phyloP scores from a whole-genome alignment of 2,113 vertebrate species.

The Stigmatopora argus region DNA sequence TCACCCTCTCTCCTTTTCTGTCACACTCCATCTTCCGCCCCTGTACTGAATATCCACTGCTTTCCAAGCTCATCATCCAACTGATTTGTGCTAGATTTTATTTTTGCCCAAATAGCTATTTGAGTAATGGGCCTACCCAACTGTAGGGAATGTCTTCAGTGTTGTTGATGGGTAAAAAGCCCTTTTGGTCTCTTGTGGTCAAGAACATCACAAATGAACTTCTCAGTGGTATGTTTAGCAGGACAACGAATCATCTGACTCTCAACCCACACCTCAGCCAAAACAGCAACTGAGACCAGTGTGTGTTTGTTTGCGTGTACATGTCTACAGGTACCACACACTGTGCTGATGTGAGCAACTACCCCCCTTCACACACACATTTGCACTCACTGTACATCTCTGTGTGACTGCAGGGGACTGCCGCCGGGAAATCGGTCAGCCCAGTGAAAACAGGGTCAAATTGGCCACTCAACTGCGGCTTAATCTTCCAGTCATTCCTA shows the following conservation, averaged over 20 bases:
- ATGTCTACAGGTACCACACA: conserved; percentile 1
- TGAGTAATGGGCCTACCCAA: no score
- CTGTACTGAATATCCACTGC: conserved; percentile 1
- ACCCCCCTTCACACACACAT: conserved; percentile 28
- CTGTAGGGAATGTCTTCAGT: no score
- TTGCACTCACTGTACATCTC: conserved; percentile 16
- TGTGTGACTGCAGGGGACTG: conserved; percentile 31
- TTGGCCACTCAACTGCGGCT: conserved; percentile 60
- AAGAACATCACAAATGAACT: no score
- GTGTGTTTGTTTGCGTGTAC: conserved; percentile 16
- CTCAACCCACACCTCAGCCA: not conserved
- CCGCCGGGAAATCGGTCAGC: conserved; percentile 54
- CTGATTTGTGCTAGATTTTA: not conserved
- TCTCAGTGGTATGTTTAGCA: no score
- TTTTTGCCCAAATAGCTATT: no score
- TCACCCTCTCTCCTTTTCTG: conserved; percentile 56
- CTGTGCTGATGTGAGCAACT: conserved; percentile 17
- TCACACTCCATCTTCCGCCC: conserved; percentile 47
- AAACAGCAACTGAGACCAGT: conserved; percentile 1
- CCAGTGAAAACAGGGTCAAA: conserved; percentile 70
- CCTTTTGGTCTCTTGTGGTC: no score
- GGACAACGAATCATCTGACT: not conserved
- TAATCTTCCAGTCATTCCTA: conserved; percentile 66
- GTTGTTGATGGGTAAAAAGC: no score
- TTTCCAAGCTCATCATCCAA: not conserved